A percentile compares a stretch with the other conserved stretches of the same genome.
Evolutionary conservation across 2,113 vertebrate genomes (phyloP).

Genomic region (Cervus canadensis): DNA sequence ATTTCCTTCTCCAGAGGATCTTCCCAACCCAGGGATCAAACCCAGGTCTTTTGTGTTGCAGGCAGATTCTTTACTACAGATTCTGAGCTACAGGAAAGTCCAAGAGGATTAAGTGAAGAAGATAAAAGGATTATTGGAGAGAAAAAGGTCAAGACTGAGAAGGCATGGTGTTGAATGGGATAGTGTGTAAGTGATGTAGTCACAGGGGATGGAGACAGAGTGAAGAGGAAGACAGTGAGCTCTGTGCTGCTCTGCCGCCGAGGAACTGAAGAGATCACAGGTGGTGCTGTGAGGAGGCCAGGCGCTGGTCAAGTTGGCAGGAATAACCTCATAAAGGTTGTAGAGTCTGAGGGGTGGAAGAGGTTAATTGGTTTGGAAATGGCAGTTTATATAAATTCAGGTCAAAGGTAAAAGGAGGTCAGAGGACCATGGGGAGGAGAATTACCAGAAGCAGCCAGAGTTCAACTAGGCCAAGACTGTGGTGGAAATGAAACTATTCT

Average conservation of each 20-base stretch:
- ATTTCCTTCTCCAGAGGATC: neutral
- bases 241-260: neutral
- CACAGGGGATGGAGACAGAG: neutral
- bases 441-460: neutral
- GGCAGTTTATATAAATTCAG: neutral
- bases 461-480: neutral
- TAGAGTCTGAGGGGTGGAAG: neutral
- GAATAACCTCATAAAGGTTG: neutral
- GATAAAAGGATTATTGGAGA: neutral
- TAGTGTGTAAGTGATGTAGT: rapidly evolving
- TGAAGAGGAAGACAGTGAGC: neutral
- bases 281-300: neutral
- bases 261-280: neutral
- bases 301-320: neutral
- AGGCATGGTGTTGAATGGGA: neutral
- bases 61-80: neutral
- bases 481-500: neutral
- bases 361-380: neutral
- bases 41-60: neutral
- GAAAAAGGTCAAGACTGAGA: neutral
- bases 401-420: neutral
- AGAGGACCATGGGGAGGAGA: neutral
- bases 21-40: neutral
- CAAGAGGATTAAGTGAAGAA: neutral
- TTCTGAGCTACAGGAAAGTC: neutral